These are phyloP conservation scores for Paraplagusia blochii DNA, from an alignment of 2,113 vertebrate genomes.

Conservation along the genomic window DNA sequence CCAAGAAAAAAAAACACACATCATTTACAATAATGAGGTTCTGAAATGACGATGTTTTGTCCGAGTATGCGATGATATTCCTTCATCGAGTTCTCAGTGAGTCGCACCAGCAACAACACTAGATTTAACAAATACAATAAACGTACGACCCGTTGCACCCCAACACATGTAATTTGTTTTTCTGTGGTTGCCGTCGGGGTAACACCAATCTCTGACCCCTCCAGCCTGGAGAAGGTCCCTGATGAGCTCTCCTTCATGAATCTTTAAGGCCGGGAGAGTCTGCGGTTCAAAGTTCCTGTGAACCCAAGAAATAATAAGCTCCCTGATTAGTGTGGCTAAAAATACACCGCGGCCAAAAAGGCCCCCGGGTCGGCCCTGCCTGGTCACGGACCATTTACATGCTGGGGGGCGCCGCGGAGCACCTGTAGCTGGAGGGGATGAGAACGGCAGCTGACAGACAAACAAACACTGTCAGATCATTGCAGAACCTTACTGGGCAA, in stretches of 20 bases:
- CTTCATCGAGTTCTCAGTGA: slow-evolving; percentile 21
- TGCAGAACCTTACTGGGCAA: background rate
- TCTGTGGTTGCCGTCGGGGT: slow-evolving; percentile 67
- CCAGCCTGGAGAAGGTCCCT: slow-evolving; percentile 59
- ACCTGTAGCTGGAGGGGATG: slow-evolving; percentile 37
- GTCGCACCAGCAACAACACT: slow-evolving; percentile 14
- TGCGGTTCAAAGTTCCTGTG: slow-evolving; percentile 72
- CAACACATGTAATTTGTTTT: slow-evolving; percentile 72
- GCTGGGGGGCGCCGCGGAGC: slow-evolving; percentile 43
- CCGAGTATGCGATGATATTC: slow-evolving; percentile 9
- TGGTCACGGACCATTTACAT: slow-evolving; percentile 49
- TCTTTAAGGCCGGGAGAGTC: slow-evolving; percentile 70
- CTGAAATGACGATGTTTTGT: too few species aligned
- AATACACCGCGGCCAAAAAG: slow-evolving; percentile 57
- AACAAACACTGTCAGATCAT: slow-evolving; percentile 7
- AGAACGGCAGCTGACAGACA: slow-evolving; percentile 14
- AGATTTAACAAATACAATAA: slow-evolving; percentile 42
- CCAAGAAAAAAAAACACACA: too few species aligned
- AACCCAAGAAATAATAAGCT: slow-evolving; percentile 76
- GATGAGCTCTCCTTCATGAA: slow-evolving; percentile 69
- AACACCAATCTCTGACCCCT: slow-evolving; percentile 69
- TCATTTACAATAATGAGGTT: too few species aligned
- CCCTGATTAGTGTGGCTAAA: slow-evolving; percentile 73
- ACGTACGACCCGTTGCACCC: slow-evolving; percentile 41
- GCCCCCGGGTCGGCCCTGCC: slow-evolving; percentile 32